Percentiles rank a stretch among this genome's conserved stretches.
Evolutionary conservation across 2,888 invertebrate species (phyloP).

Genomic region (Rapana venosa): DNA sequence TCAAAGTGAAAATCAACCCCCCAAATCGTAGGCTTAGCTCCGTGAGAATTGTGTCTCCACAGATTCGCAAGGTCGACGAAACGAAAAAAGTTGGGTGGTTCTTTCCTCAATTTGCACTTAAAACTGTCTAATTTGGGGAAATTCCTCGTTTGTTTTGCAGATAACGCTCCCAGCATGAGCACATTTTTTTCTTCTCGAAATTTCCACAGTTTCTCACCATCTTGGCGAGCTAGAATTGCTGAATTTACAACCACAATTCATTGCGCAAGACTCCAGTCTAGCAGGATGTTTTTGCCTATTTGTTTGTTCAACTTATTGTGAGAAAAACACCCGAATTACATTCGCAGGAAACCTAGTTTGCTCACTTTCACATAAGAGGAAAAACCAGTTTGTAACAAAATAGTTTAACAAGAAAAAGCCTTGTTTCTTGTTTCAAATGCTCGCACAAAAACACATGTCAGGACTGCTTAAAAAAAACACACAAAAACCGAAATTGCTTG

Average conservation of each 20-base stretch:
- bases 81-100: not conserved
- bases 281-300: not conserved
- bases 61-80: slow-evolving; percentile 19
- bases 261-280: not conserved
- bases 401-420: no score
- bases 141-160: slow-evolving; percentile 30
- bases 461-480: not conserved
- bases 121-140: slow-evolving; percentile 29
- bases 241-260: not conserved
- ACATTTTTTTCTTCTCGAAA: not conserved
- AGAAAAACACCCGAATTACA: not conserved
- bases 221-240: not conserved
- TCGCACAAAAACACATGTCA: no score
- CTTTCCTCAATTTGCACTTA: slow-evolving; percentile 1
- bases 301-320: not conserved
- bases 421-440: no score
- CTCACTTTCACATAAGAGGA: no score
- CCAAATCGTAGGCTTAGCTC: not conserved
- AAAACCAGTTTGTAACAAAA: no score
- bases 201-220: not conserved
- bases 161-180: slow-evolving; percentile 19
- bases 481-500: not conserved
- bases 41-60: slow-evolving; percentile 31
- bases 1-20: slow-evolving; percentile 7
- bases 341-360: not conserved